Percentiles rank a stretch among this genome's conserved stretches.
Conservation (phyloP, 2,113 vertebrate genomes). For the Hipposideros armiger region DNA sequence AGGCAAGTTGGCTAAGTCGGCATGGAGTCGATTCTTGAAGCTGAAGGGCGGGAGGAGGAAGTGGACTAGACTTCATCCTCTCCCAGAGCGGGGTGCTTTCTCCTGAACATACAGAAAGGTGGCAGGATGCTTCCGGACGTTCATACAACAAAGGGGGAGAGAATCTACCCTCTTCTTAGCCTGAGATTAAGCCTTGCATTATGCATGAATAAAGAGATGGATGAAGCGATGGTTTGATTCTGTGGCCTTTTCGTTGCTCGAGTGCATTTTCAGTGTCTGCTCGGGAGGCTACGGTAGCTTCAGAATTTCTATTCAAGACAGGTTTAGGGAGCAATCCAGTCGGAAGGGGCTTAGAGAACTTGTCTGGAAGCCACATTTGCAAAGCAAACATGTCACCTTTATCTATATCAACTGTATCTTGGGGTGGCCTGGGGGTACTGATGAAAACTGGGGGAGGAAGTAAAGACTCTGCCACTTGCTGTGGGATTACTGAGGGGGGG, state of each 20-base stretch:
- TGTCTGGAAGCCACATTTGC: neutral
- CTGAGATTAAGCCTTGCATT: neutral
- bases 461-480: neutral
- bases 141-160: neutral
- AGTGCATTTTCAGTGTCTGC: neutral
- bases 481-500: neutral
- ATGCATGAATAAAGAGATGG: neutral
- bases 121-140: neutral
- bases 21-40: neutral
- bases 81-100: neutral
- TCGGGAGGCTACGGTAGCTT: neutral
- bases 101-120: neutral
- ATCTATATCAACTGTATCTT: neutral
- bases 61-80: neutral
- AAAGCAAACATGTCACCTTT: slow-evolving; percentile 15
- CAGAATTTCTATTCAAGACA: neutral
- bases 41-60: neutral
- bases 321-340: neutral
- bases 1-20: neutral
- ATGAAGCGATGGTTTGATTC: neutral
- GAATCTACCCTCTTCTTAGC: neutral
- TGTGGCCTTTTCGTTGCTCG: neutral
- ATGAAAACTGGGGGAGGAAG: neutral
- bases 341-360: neutral
- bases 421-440: neutral